Percentiles rank a stretch among this genome's conserved stretches.
phyloP scores from a whole-genome alignment of 2,888 invertebrate genomes.

The Volucella inanis region DNA sequence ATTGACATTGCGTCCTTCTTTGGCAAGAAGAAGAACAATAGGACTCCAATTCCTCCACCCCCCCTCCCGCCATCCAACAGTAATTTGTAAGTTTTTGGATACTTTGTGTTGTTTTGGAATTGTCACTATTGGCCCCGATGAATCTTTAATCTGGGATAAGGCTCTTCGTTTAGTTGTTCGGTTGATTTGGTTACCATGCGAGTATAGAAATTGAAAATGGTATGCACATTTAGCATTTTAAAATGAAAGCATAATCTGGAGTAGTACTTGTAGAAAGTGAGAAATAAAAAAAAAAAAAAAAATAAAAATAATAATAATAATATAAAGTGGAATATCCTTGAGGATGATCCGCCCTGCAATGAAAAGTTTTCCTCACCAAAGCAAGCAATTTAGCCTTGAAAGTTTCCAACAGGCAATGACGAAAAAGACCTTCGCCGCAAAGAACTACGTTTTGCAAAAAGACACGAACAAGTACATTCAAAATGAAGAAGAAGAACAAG shows the following conservation, averaged over 20 bases:
- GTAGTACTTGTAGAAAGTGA: too few species aligned
- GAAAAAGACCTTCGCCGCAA: conserved; percentile 70
- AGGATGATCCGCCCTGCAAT: conserved; percentile 54
- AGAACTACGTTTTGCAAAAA: conserved; percentile 53
- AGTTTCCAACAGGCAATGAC: conserved; percentile 56
- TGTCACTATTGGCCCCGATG: conserved; percentile 60
- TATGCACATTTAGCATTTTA: conserved; percentile 58
- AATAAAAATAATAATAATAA: conserved; percentile 18
- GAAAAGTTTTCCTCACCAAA: conserved; percentile 50
- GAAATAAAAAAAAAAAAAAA: neutral
- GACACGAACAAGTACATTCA: neutral
- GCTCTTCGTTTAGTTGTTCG: conserved; percentile 52
- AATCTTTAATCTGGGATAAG: conserved; percentile 69
- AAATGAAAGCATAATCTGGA: conserved; percentile 15
- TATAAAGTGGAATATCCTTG: conserved; percentile 56
- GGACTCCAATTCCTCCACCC: conserved; percentile 48
- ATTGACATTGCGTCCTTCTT: conserved; percentile 18
- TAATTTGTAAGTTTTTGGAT: conserved; percentile 67
- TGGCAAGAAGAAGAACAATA: neutral
- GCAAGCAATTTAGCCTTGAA: conserved; percentile 64
- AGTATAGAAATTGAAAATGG: conserved; percentile 36
- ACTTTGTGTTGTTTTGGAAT: conserved; percentile 60
- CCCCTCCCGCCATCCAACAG: conserved; percentile 68
- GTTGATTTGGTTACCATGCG: conserved; percentile 35
- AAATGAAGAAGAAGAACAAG: conserved; percentile 32